Conservation (phyloP, 2,113 vertebrate genomes). For the Centrocercus urophasianus region DNA sequence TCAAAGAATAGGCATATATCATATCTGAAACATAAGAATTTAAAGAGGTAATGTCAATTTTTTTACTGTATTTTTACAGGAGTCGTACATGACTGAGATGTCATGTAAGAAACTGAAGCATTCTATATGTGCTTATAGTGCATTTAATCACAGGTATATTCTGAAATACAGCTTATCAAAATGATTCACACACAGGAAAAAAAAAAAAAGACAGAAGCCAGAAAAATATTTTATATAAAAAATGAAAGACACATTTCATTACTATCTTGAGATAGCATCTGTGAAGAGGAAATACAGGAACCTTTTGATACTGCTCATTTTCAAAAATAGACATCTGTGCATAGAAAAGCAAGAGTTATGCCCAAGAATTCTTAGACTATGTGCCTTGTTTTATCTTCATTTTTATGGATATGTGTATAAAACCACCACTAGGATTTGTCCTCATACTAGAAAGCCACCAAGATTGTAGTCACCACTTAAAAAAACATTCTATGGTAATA, state of each 20-base stretch:
- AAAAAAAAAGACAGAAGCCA: not conserved
- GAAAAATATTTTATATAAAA: not conserved
- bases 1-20: not conserved
- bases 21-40: not conserved
- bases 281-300: not conserved
- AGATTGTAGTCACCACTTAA: not conserved
- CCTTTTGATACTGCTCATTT: not conserved
- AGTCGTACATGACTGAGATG: too few relatives aligned
- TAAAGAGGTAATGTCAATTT: not conserved
- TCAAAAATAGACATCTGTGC: not conserved
- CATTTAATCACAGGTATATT: not conserved
- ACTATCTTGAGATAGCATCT: not conserved
- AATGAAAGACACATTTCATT: not conserved
- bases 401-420: not conserved
- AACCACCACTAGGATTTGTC: not conserved
- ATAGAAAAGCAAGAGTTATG: not conserved
- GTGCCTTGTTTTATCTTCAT: not conserved
- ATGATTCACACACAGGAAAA: not conserved
- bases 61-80: not conserved
- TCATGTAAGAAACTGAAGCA: not conserved
- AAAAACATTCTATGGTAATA: not conserved
- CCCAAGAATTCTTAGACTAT: not conserved
- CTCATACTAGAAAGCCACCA: not conserved
- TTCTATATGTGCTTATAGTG: not conserved
- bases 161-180: not conserved